Conservation (phyloP, 30 jellyfish, hydroid and myxozoan genomes). For the Cassiopea xamachana region DNA sequence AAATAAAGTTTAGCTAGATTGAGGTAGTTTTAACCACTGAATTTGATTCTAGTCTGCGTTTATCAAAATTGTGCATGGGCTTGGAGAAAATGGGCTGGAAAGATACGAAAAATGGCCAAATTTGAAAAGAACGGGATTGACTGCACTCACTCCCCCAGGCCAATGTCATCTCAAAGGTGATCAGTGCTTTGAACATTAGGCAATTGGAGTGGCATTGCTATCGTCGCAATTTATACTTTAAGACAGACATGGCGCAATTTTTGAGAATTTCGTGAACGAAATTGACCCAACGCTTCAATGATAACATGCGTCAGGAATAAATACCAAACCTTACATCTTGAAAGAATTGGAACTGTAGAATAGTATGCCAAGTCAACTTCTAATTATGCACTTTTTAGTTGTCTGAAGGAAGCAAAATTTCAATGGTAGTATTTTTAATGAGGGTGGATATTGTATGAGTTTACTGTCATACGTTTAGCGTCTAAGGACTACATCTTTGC, state of each 20-base stretch:
- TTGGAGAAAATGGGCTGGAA: neutral
- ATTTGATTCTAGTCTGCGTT: neutral
- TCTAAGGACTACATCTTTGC: too few species aligned
- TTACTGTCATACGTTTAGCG: too few species aligned
- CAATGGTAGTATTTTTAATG: too few species aligned
- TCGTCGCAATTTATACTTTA: neutral
- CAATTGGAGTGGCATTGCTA: neutral
- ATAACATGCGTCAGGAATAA: neutral
- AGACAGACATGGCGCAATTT: neutral
- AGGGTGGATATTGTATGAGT: too few species aligned
- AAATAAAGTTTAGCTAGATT: neutral
- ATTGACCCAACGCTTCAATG: neutral
- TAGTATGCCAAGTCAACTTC: too few species aligned
- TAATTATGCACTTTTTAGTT: too few species aligned
- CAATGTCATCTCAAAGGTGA: neutral
- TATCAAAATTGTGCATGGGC: neutral
- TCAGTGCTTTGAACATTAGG: neutral
- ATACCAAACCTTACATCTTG: neutral
- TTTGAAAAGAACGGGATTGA: neutral
- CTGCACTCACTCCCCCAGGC: neutral
- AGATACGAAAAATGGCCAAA: neutral
- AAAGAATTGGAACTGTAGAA: too few species aligned
- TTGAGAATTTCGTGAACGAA: neutral
- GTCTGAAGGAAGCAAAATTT: too few species aligned
- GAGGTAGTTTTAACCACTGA: neutral